Evolutionary conservation across 2,888 invertebrate species (phyloP), one percentile per base, ranked within the genome.

Genomic region (Cryptocephalus primarius): DNA sequence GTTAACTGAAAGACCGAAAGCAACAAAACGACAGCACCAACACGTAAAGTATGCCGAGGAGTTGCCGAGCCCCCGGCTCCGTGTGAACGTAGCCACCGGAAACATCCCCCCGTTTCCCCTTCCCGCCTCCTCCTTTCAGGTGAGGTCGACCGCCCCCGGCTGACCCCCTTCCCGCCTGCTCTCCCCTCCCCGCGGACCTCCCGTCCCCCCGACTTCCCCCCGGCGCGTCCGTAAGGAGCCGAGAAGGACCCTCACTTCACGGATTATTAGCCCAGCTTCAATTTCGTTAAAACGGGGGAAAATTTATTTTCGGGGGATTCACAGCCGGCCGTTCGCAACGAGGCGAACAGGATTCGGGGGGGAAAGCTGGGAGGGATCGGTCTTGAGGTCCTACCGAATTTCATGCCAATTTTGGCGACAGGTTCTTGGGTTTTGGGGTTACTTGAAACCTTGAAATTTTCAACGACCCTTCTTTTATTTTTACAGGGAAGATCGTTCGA

Each of bases 51-150:
- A 22, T 22, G 22, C 22, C 22, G 22, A 22, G 22, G 22, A 22
- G 22, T 22, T 22, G 22, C 22, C 22, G 22, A 22, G 22, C 22
- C 22, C 22, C 32, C 31, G 43, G 40, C 56, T 54, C 60, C 60
- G 67, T 67, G 67, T 66, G 67, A 67, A 68, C 64, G 58, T 58
- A 60, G 61, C 62, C 64, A 67, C 66, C 67, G 67, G 67, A 67
- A 67, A 59, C 64, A 65, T 63, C 66, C 67, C 65, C 61, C 36
- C 11, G 3, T 2, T 36, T 12, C 6, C 6, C 36, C 36, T 36
- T 6, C 22, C 6, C 22, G 3, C 6, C 4, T 4, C 2, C 36
- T 12, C 36, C 12, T 32, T 32, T 67, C 66, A 66, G 65, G 65
- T 66, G 63, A 63, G 59, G 48, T 51, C 42, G 34, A 14, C 52